phyloP scores from a whole-genome alignment of 1,140 invertebrate species.

The Vollenhovia emeryi region DNA sequence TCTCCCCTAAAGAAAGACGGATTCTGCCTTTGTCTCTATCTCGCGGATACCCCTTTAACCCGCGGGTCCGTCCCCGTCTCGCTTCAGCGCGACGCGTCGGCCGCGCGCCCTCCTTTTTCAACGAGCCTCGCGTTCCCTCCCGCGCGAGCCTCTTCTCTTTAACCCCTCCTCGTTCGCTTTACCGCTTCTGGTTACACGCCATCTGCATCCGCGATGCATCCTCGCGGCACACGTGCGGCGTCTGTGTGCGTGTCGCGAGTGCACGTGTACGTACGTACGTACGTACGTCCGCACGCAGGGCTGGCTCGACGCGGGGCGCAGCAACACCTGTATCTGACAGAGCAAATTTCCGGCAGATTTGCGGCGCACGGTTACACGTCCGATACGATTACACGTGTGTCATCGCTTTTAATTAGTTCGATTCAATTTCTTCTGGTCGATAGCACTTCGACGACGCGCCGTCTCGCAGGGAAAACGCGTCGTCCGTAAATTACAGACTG shows the following conservation, averaged over 20 bases:
- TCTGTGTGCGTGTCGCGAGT: not conserved
- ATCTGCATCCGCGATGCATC: conserved; percentile 64
- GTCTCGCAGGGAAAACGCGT: not conserved
- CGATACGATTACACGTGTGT: conserved; percentile 14
- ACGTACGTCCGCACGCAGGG: conserved; percentile 32
- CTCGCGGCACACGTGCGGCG: not conserved
- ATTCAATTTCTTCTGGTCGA: conserved; percentile 15
- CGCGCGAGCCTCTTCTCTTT: not conserved
- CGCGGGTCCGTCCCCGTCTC: not conserved
- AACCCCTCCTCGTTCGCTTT: conserved; percentile 48
- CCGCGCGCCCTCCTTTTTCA: conserved; percentile 7
- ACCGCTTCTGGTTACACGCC: conserved; percentile 64
- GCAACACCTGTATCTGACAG: conserved; percentile 54
- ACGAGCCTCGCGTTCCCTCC: conserved; percentile 26
- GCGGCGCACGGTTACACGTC: conserved; percentile 21
- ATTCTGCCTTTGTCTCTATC: conserved; percentile 42
- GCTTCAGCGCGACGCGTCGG: conserved; percentile 10
- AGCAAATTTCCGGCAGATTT: conserved; percentile 51
- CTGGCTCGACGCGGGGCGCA: conserved; percentile 45
- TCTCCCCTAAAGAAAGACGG: conserved; percentile 21
- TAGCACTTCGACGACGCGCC: not conserved
- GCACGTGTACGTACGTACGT: not conserved
- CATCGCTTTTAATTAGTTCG: conserved; percentile 51
- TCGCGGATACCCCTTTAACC: conserved; percentile 3
- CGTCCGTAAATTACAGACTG: not conserved